phyloP scores from a whole-genome alignment of 2,113 vertebrate species.

The Labeo rohita region DNA sequence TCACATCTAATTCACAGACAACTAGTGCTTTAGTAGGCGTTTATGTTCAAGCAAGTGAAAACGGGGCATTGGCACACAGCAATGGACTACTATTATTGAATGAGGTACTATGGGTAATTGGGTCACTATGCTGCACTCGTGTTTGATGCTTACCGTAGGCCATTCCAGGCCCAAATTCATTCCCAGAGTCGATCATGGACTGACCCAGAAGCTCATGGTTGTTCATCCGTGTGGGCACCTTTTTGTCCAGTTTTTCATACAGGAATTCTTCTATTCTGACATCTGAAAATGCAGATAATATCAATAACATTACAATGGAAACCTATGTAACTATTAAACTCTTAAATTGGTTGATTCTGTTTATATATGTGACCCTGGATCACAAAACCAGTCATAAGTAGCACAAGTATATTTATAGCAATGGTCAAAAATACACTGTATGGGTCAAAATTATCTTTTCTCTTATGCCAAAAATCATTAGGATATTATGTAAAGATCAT shows the following conservation, averaged over 20 bases:
- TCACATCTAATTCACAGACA: not conserved
- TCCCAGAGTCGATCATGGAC: slow-evolving; percentile 94
- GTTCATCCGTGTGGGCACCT: slow-evolving; percentile 91
- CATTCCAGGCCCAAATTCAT: slow-evolving; percentile 93
- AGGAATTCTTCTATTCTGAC: slow-evolving; percentile 97
- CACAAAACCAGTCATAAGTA: too few species aligned
- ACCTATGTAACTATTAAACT: not conserved
- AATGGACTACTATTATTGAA: not conserved
- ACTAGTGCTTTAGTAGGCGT: not conserved
- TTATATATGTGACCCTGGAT: not conserved
- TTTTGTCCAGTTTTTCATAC: slow-evolving; percentile 97
- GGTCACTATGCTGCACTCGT: not conserved
- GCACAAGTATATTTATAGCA: too few species aligned
- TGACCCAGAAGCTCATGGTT: slow-evolving; percentile 94
- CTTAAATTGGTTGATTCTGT: not conserved
- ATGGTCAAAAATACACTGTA: too few species aligned
- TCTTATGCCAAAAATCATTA: too few species aligned
- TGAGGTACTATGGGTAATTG: not conserved
- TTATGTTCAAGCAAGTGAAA: not conserved
- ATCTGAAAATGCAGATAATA: slow-evolving; percentile 77
- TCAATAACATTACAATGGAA: slow-evolving; percentile 65
- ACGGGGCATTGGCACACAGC: not conserved
- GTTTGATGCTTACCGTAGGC: slow-evolving; percentile 86
- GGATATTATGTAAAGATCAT: too few species aligned
- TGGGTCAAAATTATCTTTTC: too few species aligned